A percentile compares a stretch with the other conserved stretches of the same genome.
Evolutionary conservation across 2,888 invertebrate genomes (phyloP).

Genomic region (Drosophila pegasa): DNA sequence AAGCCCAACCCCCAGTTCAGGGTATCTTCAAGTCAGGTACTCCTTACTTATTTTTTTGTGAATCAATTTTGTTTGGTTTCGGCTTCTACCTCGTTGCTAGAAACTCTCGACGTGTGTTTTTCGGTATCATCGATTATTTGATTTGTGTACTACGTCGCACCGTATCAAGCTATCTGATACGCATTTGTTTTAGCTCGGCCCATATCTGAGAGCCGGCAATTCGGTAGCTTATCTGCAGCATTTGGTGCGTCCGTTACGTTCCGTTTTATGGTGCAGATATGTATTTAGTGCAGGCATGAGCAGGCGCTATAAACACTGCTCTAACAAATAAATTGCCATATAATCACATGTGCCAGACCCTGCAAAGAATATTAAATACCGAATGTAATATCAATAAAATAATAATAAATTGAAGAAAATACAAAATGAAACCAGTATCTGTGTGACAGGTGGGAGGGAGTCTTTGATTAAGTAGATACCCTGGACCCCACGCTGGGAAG

Average conservation of each 20-base stretch:
- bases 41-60: conserved; percentile 25
- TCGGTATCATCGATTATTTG: conserved; percentile 57
- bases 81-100: conserved; percentile 15
- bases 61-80: conserved; percentile 43
- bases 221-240: conserved; percentile 53
- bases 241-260: conserved; percentile 19
- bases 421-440: not conserved
- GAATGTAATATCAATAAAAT: conserved; percentile 9
- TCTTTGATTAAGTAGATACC: not conserved
- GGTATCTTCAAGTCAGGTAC: not conserved
- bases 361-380: conserved; percentile 3
- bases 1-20: no score
- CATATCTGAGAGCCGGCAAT: conserved; percentile 32
- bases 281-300: conserved; percentile 5
- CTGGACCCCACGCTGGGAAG: not conserved
- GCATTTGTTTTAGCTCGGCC: conserved; percentile 21
- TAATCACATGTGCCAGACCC: conserved; percentile 27
- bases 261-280: conserved; percentile 18
- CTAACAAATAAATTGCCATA: conserved; percentile 48
- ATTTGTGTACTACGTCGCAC: conserved; percentile 27
- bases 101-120: conserved; percentile 11
- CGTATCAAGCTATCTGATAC: conserved; percentile 44
- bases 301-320: conserved; percentile 17
- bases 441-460: not conserved
- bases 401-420: conserved; percentile 5